Conservation (phyloP, 2,113 vertebrate species). For the Ceyx cyanopectus region DNA sequence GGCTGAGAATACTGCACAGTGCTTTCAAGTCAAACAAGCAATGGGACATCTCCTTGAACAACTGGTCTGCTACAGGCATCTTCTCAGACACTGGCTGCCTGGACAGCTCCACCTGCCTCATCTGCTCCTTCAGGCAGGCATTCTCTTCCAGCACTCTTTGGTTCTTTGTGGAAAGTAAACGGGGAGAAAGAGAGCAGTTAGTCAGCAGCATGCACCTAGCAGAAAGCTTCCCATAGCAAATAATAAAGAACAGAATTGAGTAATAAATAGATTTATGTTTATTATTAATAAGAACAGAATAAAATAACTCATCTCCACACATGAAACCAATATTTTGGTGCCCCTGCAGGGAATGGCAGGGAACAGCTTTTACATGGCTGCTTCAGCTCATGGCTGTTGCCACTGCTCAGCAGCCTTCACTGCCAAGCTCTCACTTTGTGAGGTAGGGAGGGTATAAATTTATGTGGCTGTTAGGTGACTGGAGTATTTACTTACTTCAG, state of each 20-base stretch:
- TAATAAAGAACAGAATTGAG: background rate
- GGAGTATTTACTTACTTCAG: constrained; percentile 80
- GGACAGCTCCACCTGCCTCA: constrained; percentile 55
- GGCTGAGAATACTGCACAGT: constrained; percentile 91
- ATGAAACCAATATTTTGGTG: background rate
- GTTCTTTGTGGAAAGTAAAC: constrained; percentile 66
- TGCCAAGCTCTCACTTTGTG: background rate
- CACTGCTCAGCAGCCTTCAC: background rate
- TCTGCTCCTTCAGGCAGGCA: constrained; percentile 58
- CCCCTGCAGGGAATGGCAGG: background rate
- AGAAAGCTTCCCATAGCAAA: background rate
- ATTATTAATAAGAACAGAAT: no score
- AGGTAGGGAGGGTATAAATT: background rate
- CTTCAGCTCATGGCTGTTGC: background rate
- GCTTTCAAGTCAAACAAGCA: constrained; percentile 93
- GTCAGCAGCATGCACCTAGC: background rate
- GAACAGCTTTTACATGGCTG: background rate
- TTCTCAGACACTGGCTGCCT: constrained; percentile 72
- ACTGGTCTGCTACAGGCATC: constrained; percentile 80
- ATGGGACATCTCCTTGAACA: constrained; percentile 94
- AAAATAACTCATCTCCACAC: background rate
- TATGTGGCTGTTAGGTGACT: background rate
- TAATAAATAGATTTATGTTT: no score
- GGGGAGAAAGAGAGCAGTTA: background rate
- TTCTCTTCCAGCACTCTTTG: constrained; percentile 79